phyloP scores from a whole-genome alignment of 2,113 vertebrate species.

The Mystacornis crossleyi region DNA sequence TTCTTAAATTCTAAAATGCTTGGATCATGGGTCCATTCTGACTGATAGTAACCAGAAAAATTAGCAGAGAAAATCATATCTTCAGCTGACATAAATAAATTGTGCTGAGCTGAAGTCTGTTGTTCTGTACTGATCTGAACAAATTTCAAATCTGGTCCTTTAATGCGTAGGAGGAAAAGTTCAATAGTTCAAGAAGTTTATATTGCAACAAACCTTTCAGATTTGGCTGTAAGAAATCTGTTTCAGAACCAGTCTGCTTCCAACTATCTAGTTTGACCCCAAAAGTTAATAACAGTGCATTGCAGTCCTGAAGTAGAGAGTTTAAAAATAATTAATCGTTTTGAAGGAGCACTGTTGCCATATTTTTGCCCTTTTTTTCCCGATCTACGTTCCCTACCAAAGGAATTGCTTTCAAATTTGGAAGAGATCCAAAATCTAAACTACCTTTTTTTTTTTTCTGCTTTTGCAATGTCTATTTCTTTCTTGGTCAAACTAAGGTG shows the following conservation, averaged over 20 bases:
- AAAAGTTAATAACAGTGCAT: background rate
- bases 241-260: background rate
- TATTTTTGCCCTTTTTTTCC: background rate
- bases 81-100: background rate
- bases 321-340: constrained; percentile 32
- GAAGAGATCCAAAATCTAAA: background rate
- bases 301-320: background rate
- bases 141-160: background rate
- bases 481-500: background rate
- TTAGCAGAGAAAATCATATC: background rate
- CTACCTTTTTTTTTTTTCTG: background rate
- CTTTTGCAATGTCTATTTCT: background rate
- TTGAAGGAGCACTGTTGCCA: background rate
- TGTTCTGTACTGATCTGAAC: background rate
- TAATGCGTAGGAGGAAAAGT: background rate
- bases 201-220: background rate
- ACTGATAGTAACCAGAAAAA: background rate
- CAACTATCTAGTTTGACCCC: background rate
- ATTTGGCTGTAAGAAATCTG: background rate
- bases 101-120: background rate
- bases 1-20: background rate
- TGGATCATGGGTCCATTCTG: background rate
- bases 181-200: background rate
- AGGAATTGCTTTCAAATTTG: background rate
- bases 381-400: background rate